phyloP scores from a whole-genome alignment of 1,140 invertebrate genomes.

The Sminthurides bifidus region DNA sequence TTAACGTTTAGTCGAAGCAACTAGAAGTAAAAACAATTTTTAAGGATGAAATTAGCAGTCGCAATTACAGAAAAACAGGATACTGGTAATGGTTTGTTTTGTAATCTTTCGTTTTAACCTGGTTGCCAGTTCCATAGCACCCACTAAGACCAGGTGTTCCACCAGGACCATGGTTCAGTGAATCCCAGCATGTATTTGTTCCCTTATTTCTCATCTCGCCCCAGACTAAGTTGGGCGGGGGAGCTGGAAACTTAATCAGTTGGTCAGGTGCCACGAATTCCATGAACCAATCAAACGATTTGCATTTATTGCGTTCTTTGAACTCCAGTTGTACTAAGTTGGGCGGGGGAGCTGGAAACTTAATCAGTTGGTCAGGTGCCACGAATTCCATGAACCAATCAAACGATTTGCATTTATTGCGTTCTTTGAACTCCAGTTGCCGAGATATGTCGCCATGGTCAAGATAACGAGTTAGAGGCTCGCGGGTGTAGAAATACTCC shows the following conservation, averaged over 20 bases:
- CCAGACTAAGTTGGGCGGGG: conserved; percentile 91
- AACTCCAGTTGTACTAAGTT: no score
- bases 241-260: conserved; percentile 79
- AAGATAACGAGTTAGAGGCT: conserved; percentile 63
- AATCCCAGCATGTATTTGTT: conserved; percentile 70
- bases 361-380: conserved; percentile 79
- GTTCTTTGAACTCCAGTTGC: conserved; percentile 64
- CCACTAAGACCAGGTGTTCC: conserved; percentile 64
- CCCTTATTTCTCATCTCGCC: conserved; percentile 59
- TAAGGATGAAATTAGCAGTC: background rate
- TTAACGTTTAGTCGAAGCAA: conserved; percentile 80
- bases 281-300: conserved; percentile 86
- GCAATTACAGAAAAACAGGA: no score
- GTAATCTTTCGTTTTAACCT: no score
- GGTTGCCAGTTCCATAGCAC: conserved; percentile 91
- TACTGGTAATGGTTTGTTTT: no score
- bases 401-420: conserved; percentile 61
- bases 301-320: no score
- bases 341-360: conserved; percentile 86
- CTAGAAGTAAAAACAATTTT: conserved; percentile 39
- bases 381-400: conserved; percentile 97
- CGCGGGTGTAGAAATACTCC: conserved; percentile 90
- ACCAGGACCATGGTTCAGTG: conserved; percentile 75
- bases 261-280: conserved; percentile 90
- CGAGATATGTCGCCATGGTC: conserved; percentile 74